A percentile compares a stretch with the other conserved stretches of the same genome.
These are phyloP conservation scores for Rhipidura dahli DNA, from an alignment of 2,113 vertebrate species.

Conservation along the genomic window DNA sequence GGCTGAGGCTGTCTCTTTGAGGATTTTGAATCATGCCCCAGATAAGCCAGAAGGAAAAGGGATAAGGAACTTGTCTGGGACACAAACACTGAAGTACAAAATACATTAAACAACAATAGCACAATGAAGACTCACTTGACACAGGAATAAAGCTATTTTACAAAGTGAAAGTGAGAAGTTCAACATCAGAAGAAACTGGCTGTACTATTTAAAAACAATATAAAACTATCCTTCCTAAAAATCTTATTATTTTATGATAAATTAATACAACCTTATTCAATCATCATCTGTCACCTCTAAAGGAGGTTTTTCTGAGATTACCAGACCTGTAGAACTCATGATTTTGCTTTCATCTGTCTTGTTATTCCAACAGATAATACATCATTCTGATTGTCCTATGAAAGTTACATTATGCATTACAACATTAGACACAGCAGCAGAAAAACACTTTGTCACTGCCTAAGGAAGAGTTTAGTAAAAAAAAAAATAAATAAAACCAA, in stretches of 20 bases:
- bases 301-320: not conserved
- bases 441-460: not conserved
- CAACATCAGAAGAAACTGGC: not conserved
- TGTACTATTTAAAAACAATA: not conserved
- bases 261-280: not conserved
- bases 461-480: not conserved
- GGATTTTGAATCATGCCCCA: slow-evolving; percentile 9
- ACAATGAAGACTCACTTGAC: not conserved
- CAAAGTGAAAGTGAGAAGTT: not conserved
- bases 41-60: not conserved
- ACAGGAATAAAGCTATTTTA: not conserved
- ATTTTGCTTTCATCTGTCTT: not conserved
- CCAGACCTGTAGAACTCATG: not conserved
- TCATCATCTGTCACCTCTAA: not conserved
- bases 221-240: not conserved
- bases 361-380: not conserved
- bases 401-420: not conserved
- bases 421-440: not conserved
- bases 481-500: not conserved
- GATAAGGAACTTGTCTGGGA: not conserved
- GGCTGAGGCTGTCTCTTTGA: not conserved
- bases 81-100: not conserved
- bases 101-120: not conserved
- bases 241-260: not conserved
- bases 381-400: not conserved